Evolutionary conservation across 1,140 invertebrate species (phyloP).

Genomic region (Aphidius gifuensis): DNA sequence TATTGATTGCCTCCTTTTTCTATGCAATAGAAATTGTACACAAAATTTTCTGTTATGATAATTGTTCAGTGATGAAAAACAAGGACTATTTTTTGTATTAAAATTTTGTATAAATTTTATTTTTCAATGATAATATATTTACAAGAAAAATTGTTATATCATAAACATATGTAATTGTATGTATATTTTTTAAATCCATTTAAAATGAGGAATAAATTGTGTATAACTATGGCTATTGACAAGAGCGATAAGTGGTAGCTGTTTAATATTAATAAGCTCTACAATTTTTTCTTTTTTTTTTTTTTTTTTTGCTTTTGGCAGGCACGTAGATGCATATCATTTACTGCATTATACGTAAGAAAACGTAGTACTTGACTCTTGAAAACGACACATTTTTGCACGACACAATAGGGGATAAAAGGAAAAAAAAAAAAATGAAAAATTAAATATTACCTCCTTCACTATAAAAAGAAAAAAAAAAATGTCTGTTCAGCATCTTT

Average conservation of each 20-base stretch:
- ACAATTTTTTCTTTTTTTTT: slow-evolving; percentile 6
- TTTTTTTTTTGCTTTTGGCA: slow-evolving; percentile 40
- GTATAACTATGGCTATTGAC: too few relatives aligned
- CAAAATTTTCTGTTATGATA: too few relatives aligned
- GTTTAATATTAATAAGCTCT: slow-evolving; percentile 52
- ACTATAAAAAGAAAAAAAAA: not conserved
- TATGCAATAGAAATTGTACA: too few relatives aligned
- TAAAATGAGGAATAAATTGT: too few relatives aligned
- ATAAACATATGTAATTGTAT: too few relatives aligned
- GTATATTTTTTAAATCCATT: too few relatives aligned
- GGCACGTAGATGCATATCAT: slow-evolving; percentile 53
- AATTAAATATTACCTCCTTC: slow-evolving; percentile 26
- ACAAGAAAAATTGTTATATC: too few relatives aligned
- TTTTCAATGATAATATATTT: too few relatives aligned
- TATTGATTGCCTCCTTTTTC: too few relatives aligned
- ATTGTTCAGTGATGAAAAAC: too few relatives aligned
- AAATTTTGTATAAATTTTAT: too few relatives aligned
- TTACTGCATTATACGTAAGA: slow-evolving; percentile 43
- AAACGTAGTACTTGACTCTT: slow-evolving; percentile 36
- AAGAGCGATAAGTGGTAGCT: slow-evolving; percentile 28
- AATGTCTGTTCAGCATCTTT: slow-evolving; percentile 26
- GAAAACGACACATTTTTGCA: slow-evolving; percentile 21
- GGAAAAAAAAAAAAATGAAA: slow-evolving; percentile 16
- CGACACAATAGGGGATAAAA: not conserved
- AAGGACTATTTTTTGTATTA: too few relatives aligned